phyloP scores from a whole-genome alignment of 1,140 invertebrate species.

The Diuraphis noxia region DNA sequence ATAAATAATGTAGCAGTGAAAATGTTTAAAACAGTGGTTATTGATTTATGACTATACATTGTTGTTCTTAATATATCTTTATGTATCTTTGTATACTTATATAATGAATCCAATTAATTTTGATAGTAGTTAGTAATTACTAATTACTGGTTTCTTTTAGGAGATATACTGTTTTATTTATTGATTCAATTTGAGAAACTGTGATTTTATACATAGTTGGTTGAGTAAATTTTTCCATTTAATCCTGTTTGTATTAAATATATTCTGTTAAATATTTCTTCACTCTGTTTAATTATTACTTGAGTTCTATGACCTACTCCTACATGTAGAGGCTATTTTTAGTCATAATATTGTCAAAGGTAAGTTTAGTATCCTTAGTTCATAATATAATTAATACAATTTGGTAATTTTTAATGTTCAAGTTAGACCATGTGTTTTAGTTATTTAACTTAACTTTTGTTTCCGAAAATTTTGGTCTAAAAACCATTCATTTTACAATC shows the following conservation, averaged over 20 bases:
- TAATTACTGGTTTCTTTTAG: too few relatives aligned
- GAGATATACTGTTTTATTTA: too few relatives aligned
- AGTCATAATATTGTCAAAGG: neutral
- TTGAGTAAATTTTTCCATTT: neutral
- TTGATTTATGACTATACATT: too few relatives aligned
- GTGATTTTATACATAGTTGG: too few relatives aligned
- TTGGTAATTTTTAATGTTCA: neutral
- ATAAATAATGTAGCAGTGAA: too few relatives aligned
- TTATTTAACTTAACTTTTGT: neutral
- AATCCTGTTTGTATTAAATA: neutral
- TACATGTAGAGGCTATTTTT: neutral
- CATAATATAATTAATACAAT: neutral
- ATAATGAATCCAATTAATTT: too few relatives aligned
- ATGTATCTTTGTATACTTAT: too few relatives aligned
- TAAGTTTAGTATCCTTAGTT: neutral
- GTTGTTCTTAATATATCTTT: too few relatives aligned
- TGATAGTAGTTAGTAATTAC: too few relatives aligned
- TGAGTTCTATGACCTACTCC: neutral
- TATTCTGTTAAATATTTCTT: too few relatives aligned
- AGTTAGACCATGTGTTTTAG: neutral
- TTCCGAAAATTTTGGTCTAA: neutral
- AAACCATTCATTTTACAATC: neutral
- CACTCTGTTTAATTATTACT: neutral
- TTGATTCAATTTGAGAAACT: too few relatives aligned
- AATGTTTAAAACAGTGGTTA: too few relatives aligned